Evolutionary conservation across 2,113 vertebrate genomes (phyloP), one percentile per base, ranked within the genome.

Genomic region (Eleginops maclovinus): DNA sequence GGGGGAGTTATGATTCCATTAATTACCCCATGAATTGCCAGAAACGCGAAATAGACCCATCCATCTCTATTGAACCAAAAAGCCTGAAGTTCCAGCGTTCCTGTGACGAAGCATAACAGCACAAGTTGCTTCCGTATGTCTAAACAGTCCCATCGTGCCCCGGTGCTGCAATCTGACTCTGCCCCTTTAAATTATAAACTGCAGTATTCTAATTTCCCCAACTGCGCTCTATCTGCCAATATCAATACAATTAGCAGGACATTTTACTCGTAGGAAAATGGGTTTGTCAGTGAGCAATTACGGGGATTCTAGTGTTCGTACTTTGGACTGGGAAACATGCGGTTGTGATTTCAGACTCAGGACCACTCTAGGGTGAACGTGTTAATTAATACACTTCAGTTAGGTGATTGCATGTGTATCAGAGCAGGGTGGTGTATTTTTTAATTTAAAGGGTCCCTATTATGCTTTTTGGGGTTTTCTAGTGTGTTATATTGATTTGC

Each of bases 81-180:
- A 69, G 55, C 64, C 56, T 2, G 36, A 43, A 62, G 75, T 9
- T 26, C 26, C 65, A 68, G 44, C 74, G 72, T 77, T 64, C 64
- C 71, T 36, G 75, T 50, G 84, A 88, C 64, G 85, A 75, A 83
- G 78, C 80, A n/a, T 1, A 79, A 74, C 85, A 15, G 62, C 7
- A 55, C 28, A 86, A 90, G 86, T 91, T 90, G 88, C 91, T 90
- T 92, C 87, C 85, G 77, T 89, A 83, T 88, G 88, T 86, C 80
- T 73, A 92, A 90, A 89, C 74, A 81, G 43, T 81, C 75, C 82
- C 72, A 61, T 72, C 36, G 44, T 60, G 60, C 61, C 64, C 46
- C 16, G 49, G 40, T 58, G 74, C 77, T 74, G 72, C 85, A 79
- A 71, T 77, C 66, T 13, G 80, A 85, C 85, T 66, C 81, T 78